Evolutionary conservation across 2,113 vertebrate genomes (phyloP).

Genomic region (Coptodon bakossiorum): DNA sequence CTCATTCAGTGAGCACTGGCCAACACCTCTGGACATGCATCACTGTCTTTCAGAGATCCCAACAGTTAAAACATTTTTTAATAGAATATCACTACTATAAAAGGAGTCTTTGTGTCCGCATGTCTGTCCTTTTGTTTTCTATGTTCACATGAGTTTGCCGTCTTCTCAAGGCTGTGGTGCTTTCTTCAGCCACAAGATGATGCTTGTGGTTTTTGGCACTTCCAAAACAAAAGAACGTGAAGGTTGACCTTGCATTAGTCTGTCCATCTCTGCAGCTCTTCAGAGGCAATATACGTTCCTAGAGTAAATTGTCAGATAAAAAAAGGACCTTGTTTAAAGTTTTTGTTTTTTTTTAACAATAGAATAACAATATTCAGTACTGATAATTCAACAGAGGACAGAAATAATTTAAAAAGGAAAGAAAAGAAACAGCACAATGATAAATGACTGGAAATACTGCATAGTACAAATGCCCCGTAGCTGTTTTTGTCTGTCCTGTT

Average conservation of each 20-base stretch:
- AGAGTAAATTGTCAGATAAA: conserved; percentile 51
- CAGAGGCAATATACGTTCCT: conserved; percentile 27
- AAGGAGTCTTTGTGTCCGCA: conserved; percentile 48
- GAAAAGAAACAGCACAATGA: conserved; percentile 64
- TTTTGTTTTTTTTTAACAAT: conserved; percentile 36
- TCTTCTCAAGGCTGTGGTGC: conserved; percentile 59
- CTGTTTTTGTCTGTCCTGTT: conserved; percentile 46
- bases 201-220: conserved; percentile 69
- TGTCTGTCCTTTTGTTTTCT: conserved; percentile 15
- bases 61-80: conserved; percentile 54
- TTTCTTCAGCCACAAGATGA: conserved; percentile 51
- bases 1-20: not conserved
- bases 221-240: conserved; percentile 60
- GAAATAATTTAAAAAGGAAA: conserved; percentile 69
- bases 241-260: conserved; percentile 32
- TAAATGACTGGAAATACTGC: conserved; percentile 71
- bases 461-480: conserved; percentile 73
- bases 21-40: conserved; percentile 50
- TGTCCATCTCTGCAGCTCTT: conserved; percentile 42
- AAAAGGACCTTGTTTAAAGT: conserved; percentile 36
- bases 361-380: conserved; percentile 65
- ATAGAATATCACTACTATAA: conserved; percentile 69
- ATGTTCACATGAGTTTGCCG: conserved; percentile 33
- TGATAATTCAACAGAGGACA: conserved; percentile 59
- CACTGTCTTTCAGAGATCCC: conserved; percentile 63